Base-by-base conservation (phyloP, 2,797 vertebrate genomes). In the Argentina silus region DNA sequence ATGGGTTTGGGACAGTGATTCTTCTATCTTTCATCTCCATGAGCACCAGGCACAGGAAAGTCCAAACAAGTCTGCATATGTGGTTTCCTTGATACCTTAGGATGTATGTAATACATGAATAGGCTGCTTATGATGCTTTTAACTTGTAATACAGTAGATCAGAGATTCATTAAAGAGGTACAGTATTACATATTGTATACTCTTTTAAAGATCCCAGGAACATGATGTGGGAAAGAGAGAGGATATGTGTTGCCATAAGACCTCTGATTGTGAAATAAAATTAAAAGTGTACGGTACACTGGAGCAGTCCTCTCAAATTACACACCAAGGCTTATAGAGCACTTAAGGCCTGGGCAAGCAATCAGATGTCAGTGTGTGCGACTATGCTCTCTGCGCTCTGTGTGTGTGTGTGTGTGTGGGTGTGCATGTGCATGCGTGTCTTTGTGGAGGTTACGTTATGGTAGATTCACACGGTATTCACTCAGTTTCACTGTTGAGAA, bases 401-500 rank as follows among this genome's bases (percentile, higher is more conserved):
- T 15, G n/a, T 21, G 2, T 21, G n/a, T 19, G n/a, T 47, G 1
- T 23, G 44, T 66, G 17, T 10, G 17, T 47, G 63, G 15, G 48
- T 53, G 47, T 51, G 47, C 23, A 10, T 50, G 65, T 1, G 19
- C 11, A 21, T 51, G 11, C 1, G 55, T 8, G 48, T 50, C 1
- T 50, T 14, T 9, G 48, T 50, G 48, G 8, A 14, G 2, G 61
- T 27, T 19, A 44, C 11, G 14, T 2, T 19, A 8, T 21, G 65
- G 12, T 5, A 7, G 11, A 42, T 47, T 9, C 17, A 19, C 12
- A 6, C 17, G 55, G 44, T 6, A 10, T 21, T 6, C 11, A 63
- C n/a, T 3, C 9, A n/a, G 15, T n/a, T 48, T 71, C 14, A 8
- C 69, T n/a, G 17, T 63, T 71, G 59, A 44, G 59, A 23, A 71